phyloP scores from a whole-genome alignment of 2,797 vertebrate genomes.

The Delichon dasypus region DNA sequence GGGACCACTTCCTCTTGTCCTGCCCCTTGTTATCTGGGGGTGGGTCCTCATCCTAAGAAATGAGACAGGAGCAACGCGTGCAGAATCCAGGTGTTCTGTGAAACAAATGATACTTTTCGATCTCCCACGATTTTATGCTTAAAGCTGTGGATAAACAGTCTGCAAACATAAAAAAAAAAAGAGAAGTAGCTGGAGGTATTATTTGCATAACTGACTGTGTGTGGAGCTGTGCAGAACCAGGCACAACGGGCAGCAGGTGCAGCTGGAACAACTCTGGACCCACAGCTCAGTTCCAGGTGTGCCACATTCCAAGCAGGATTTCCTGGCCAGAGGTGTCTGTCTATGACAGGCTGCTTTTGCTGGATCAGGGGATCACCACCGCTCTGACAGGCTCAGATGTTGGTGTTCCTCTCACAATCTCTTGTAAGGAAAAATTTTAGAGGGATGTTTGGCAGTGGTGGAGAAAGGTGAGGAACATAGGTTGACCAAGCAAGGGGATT shows the following conservation, averaged over 20 bases:
- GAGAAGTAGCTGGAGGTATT: background rate
- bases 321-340: background rate
- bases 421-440: background rate
- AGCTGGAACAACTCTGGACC: background rate
- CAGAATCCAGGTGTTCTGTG: background rate
- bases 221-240: background rate
- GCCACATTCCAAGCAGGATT: background rate
- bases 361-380: background rate
- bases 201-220: accelerated
- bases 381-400: background rate
- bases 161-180: background rate
- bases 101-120: background rate
- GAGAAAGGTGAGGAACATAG: background rate
- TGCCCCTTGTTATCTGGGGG: background rate
- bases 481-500: background rate
- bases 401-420: background rate
- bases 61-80: background rate
- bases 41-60: background rate
- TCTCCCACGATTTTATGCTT: background rate
- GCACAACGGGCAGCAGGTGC: background rate
- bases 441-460: background rate
- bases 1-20: background rate
- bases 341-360: background rate
- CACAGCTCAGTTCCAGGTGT: background rate
- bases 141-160: background rate